Percentiles rank a stretch among this genome's conserved stretches.
phyloP scores from a whole-genome alignment of 2,113 vertebrate species.

The Holacanthus passer region DNA sequence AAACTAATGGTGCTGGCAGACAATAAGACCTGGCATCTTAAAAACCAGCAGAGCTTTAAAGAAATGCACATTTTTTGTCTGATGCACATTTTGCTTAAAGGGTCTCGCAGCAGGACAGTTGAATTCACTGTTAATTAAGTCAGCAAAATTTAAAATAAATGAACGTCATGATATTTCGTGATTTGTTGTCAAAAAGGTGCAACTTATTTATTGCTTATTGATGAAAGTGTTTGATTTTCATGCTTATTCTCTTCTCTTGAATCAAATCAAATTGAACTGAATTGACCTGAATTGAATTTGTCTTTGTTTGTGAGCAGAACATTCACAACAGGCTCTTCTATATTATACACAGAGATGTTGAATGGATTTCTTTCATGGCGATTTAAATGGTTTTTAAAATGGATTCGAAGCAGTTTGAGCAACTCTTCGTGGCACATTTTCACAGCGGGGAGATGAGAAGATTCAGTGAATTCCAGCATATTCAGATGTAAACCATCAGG shows the following conservation, averaged over 20 bases:
- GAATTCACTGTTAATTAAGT: no score
- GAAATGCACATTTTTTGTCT: no score
- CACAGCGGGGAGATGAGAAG: slow-evolving; percentile 12
- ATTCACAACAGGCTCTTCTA: background rate
- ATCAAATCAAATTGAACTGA: background rate
- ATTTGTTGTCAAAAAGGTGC: background rate
- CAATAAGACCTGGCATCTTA: background rate
- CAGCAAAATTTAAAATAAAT: no score
- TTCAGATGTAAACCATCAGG: slow-evolving; percentile 5
- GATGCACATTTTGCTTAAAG: no score
- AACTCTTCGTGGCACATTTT: slow-evolving; percentile 8
- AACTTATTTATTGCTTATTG: background rate
- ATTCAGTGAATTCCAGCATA: slow-evolving; percentile 7
- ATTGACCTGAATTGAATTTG: background rate
- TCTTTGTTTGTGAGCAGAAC: background rate
- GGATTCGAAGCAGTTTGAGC: background rate
- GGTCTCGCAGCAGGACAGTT: no score
- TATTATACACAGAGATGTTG: background rate
- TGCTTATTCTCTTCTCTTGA: background rate
- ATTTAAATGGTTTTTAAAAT: slow-evolving; percentile 10
- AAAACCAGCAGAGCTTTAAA: no score
- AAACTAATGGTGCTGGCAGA: slow-evolving; percentile 14
- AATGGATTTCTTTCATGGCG: background rate
- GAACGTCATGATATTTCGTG: no score
- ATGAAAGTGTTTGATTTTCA: no score